Conservation (phyloP, 2,797 vertebrate species). For the Hippocampus kuda region DNA sequence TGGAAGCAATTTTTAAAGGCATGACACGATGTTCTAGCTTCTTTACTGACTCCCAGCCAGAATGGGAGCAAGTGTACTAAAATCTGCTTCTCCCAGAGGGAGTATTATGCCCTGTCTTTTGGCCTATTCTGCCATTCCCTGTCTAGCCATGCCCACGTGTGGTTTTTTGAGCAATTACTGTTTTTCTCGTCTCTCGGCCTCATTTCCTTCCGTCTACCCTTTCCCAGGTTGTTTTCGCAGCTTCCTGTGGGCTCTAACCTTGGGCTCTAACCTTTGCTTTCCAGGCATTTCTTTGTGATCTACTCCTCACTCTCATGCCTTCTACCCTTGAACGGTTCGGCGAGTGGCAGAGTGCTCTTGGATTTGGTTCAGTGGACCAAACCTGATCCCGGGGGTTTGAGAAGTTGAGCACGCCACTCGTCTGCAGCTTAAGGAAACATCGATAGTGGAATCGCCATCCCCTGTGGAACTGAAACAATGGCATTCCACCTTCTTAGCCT, state of each 20-base stretch:
- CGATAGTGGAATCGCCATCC: constrained; percentile 18
- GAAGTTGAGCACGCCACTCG: constrained; percentile 23
- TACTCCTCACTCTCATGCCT: constrained; percentile 22
- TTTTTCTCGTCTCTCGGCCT: constrained; percentile 37
- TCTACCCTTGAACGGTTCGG: constrained; percentile 14
- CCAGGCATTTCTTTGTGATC: constrained; percentile 10
- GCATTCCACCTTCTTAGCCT: background rate
- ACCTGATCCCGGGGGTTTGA: constrained; percentile 14
- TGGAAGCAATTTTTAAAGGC: constrained; percentile 18
- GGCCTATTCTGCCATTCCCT: constrained; percentile 31
- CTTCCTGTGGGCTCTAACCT: background rate
- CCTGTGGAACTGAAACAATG: background rate
- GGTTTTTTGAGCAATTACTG: constrained; percentile 59
- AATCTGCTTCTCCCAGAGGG: constrained; percentile 23
- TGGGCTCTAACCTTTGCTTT: background rate
- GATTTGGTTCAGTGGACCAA: constrained; percentile 25
- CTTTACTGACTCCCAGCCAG: constrained; percentile 13
- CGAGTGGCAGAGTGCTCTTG: constrained; percentile 33
- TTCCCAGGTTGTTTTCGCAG: constrained; percentile 9
- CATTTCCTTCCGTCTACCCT: constrained; percentile 44
- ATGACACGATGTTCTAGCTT: constrained; percentile 19
- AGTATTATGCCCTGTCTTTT: constrained; percentile 19
- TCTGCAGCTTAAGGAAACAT: constrained; percentile 17
- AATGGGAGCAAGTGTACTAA: constrained; percentile 15
- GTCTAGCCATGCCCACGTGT: constrained; percentile 27